Conservation (phyloP, 2,797 vertebrate genomes). For the Knipowitschia caucasica region DNA sequence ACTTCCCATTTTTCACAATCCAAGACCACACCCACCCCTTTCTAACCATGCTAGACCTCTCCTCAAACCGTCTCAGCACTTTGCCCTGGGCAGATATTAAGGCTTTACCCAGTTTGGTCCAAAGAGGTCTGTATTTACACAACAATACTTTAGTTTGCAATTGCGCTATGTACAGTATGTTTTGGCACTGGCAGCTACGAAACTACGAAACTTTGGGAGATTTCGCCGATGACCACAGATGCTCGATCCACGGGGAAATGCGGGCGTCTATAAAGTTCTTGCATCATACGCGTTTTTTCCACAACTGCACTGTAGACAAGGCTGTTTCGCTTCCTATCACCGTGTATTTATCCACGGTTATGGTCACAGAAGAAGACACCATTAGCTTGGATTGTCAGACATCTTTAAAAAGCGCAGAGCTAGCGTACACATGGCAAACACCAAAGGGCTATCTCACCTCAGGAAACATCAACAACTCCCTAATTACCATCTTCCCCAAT, state of each 20-base stretch:
- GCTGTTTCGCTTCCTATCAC: conserved; percentile 48
- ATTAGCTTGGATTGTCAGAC: conserved; percentile 82
- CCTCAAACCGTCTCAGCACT: conserved; percentile 84
- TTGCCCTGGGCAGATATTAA: conserved; percentile 81
- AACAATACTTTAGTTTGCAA: conserved; percentile 90
- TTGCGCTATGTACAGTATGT: conserved; percentile 85
- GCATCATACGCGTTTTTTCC: conserved; percentile 76
- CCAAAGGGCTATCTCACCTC: conserved; percentile 80
- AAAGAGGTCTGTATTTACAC: conserved; percentile 89
- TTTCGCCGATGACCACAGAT: conserved; percentile 83
- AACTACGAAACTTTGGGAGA: conserved; percentile 80
- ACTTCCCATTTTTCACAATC: conserved; percentile 87
- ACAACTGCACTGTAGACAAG: conserved; percentile 78
- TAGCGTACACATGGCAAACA: conserved; percentile 83
- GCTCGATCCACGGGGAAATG: conserved; percentile 75
- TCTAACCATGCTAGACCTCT: conserved; percentile 88
- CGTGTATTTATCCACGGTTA: conserved; percentile 59
- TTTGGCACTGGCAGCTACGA: conserved; percentile 84
- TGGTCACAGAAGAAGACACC: conserved; percentile 70
- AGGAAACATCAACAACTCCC: conserved; percentile 71
- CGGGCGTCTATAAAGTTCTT: conserved; percentile 79
- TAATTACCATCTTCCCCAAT: conserved; percentile 75
- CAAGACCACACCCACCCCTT: conserved; percentile 79
- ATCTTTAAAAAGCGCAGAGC: conserved; percentile 58
- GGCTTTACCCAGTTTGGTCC: conserved; percentile 79